A percentile compares a stretch with the other conserved stretches of the same genome.
Evolutionary conservation across 2,113 vertebrate species (phyloP).

Genomic region (Entosphenus tridentatus): DNA sequence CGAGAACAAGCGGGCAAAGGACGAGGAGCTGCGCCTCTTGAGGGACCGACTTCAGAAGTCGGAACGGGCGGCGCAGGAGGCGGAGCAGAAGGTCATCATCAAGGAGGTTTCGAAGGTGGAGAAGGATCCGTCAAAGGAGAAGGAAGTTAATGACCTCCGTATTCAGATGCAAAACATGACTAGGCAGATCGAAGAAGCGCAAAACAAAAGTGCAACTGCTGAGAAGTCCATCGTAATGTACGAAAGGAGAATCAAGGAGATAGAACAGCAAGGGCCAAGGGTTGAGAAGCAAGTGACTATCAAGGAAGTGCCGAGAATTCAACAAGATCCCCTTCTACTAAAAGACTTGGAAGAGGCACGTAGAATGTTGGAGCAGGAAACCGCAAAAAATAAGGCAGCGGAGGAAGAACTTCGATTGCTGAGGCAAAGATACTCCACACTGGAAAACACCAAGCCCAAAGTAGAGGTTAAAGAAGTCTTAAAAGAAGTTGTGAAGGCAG

Average conservation of each 20-base stretch:
- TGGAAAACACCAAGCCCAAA: slow-evolving; percentile 72
- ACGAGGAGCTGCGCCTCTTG: slow-evolving; percentile 30
- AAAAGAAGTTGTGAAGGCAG: slow-evolving; percentile 77
- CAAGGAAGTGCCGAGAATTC: too few species aligned
- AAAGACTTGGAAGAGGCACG: slow-evolving; percentile 31
- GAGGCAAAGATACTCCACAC: slow-evolving; percentile 45
- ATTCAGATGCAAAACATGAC: slow-evolving; percentile 22
- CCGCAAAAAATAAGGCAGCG: slow-evolving; percentile 50
- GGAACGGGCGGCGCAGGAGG: slow-evolving; percentile 41
- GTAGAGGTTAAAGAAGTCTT: slow-evolving; percentile 76
- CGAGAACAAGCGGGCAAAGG: slow-evolving; percentile 24
- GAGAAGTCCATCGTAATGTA: neutral
- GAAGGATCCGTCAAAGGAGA: slow-evolving; percentile 45
- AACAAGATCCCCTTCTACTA: too few species aligned
- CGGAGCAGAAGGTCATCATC: slow-evolving; percentile 58
- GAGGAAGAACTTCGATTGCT: slow-evolving; percentile 47
- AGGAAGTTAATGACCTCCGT: slow-evolving; percentile 31
- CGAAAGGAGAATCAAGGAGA: neutral
- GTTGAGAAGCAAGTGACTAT: too few species aligned
- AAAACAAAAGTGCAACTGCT: neutral
- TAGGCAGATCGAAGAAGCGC: neutral
- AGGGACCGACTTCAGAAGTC: slow-evolving; percentile 41
- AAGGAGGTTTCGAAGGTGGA: slow-evolving; percentile 72
- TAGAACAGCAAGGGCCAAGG: too few species aligned
- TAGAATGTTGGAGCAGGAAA: slow-evolving; percentile 29